Conservation (phyloP, 2,888 invertebrate species). For the Drosophila diplacantha region DNA sequence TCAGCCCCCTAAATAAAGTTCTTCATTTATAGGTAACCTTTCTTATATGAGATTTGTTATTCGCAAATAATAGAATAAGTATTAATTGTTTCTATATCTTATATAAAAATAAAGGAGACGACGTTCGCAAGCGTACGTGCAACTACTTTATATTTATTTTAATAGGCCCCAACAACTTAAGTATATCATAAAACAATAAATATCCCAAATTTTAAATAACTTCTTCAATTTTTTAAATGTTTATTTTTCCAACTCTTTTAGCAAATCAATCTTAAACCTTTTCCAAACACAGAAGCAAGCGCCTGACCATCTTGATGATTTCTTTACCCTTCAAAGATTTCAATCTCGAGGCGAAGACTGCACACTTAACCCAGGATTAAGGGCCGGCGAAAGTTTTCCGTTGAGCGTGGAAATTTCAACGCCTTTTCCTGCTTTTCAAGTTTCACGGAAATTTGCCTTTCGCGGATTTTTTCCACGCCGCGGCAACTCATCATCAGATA, state of each 20-base stretch:
- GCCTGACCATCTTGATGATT: background rate
- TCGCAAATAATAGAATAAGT: too few species aligned
- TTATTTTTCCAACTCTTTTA: background rate
- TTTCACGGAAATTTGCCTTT: constrained; percentile 1
- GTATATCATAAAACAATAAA: too few species aligned
- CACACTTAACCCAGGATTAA: constrained; percentile 11
- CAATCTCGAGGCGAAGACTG: background rate
- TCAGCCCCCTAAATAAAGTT: too few species aligned
- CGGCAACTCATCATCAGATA: background rate
- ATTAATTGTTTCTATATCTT: too few species aligned
- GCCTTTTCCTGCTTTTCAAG: background rate
- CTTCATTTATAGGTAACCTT: too few species aligned
- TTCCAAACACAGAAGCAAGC: background rate
- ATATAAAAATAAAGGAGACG: too few species aligned
- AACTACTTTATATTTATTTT: too few species aligned
- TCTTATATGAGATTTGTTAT: too few species aligned
- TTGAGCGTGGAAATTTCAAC: constrained; percentile 33
- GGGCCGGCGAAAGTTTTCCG: constrained; percentile 13
- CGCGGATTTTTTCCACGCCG: constrained; percentile 6
- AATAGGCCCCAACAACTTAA: too few species aligned
- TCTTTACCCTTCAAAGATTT: background rate
- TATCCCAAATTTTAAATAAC: too few species aligned
- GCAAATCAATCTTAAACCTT: background rate
- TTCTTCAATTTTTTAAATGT: too few species aligned
- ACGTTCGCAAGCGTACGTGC: too few species aligned